Evolutionary conservation across 1,140 invertebrate species (phyloP).

Genomic region (Megathymus violae): DNA sequence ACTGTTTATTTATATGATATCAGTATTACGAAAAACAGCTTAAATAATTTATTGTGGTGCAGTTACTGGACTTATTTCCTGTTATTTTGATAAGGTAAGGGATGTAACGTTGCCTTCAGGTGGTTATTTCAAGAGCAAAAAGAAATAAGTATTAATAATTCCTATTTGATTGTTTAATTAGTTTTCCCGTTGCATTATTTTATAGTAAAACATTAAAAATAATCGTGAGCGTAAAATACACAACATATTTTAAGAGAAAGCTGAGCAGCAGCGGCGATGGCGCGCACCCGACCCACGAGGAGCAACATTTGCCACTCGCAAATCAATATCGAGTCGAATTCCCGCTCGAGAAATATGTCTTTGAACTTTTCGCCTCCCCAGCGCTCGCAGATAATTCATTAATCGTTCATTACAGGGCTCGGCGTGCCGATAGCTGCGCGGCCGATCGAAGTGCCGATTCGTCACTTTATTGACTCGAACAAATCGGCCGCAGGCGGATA

Average conservation of each 20-base stretch:
- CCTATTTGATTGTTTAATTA: too few relatives aligned
- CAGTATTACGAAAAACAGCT: too few relatives aligned
- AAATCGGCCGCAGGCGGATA: neutral
- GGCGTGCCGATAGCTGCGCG: constrained; percentile 11
- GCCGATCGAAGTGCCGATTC: constrained; percentile 3
- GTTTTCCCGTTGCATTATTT: too few relatives aligned
- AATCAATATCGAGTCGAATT: constrained; percentile 41
- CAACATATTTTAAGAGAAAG: neutral
- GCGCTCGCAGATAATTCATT: constrained; percentile 42
- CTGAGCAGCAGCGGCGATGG: neutral
- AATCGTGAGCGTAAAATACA: too few relatives aligned
- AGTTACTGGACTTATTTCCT: too few relatives aligned
- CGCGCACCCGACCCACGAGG: constrained; percentile 9
- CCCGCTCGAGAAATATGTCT: constrained; percentile 42
- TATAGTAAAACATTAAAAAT: too few relatives aligned
- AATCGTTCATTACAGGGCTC: constrained; percentile 31
- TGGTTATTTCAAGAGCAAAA: too few relatives aligned
- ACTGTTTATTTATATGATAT: too few relatives aligned
- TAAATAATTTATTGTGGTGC: too few relatives aligned
- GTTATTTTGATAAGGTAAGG: too few relatives aligned
- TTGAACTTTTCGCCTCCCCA: constrained; percentile 34
- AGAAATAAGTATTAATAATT: too few relatives aligned
- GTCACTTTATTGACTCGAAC: constrained; percentile 4
- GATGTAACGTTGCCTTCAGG: too few relatives aligned
- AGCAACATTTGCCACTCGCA: constrained; percentile 38